Conservation (phyloP, 1,140 invertebrate genomes). For the Philaenus spumarius region DNA sequence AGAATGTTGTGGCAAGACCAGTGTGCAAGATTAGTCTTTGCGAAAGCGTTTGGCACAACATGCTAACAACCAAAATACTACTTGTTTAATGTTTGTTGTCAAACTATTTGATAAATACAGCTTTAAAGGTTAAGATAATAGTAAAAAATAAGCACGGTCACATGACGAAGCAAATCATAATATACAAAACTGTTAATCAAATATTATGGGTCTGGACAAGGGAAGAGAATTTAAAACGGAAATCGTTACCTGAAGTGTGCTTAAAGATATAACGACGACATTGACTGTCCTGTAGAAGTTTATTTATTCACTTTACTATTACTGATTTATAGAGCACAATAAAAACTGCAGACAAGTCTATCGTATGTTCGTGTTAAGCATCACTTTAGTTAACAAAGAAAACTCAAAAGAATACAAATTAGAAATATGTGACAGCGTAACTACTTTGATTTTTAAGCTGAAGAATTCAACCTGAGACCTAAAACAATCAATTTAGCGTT, state of each 20-base stretch:
- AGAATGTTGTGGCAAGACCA: constrained; percentile 32
- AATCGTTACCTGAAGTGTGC: too few species aligned
- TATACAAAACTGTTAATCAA: background rate
- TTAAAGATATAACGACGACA: too few species aligned
- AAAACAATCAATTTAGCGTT: constrained; percentile 6
- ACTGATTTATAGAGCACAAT: too few species aligned
- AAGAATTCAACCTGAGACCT: constrained; percentile 10
- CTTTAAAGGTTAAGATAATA: constrained; percentile 14
- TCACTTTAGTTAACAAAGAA: too few species aligned
- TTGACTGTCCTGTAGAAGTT: too few species aligned
- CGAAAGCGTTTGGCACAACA: constrained; percentile 31
- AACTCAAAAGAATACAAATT: too few species aligned
- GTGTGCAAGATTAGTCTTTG: constrained; percentile 20
- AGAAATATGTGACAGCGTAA: too few species aligned
- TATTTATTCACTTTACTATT: too few species aligned
- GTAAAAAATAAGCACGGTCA: constrained; percentile 32
- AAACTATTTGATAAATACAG: background rate
- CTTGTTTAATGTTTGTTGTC: constrained; percentile 5
- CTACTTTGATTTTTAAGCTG: constrained; percentile 4
- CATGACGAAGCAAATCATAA: constrained; percentile 31
- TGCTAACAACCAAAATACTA: constrained; percentile 32
- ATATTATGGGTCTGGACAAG: too few species aligned
- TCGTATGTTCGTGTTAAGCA: too few species aligned
- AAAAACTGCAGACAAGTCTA: too few species aligned
- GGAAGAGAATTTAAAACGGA: too few species aligned